Percentiles rank a stretch among this genome's conserved stretches.
Evolutionary conservation across 2,113 vertebrate species (phyloP).

Genomic region (Dryoscopus gambensis): DNA sequence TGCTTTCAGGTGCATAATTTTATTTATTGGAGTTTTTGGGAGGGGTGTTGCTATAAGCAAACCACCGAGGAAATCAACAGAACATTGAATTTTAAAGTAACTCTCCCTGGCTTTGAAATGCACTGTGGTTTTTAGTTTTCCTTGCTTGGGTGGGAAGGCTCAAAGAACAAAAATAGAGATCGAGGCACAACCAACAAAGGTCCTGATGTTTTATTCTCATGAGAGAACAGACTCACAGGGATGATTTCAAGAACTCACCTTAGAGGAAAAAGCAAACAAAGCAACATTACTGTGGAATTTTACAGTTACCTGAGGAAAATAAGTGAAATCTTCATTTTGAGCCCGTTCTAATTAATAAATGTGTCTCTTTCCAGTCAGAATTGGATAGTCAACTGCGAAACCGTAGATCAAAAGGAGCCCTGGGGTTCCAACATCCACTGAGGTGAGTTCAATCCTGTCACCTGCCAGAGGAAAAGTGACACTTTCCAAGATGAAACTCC

Average conservation of each 20-base stretch:
- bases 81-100: background rate
- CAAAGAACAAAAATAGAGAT: background rate
- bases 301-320: background rate
- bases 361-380: slow-evolving; percentile 51
- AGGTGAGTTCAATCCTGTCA: slow-evolving; percentile 61
- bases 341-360: background rate
- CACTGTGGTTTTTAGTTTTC: background rate
- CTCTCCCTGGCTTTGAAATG: background rate
- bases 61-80: background rate
- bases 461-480: background rate
- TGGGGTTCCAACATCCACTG: slow-evolving; percentile 81
- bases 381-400: background rate
- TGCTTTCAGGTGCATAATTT: background rate
- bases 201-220: background rate
- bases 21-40: background rate
- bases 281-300: background rate
- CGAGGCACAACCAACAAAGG: background rate
- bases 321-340: background rate
- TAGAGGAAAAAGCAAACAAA: background rate
- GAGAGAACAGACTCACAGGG: background rate
- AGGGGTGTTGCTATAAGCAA: background rate
- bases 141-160: background rate
- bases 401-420: slow-evolving; percentile 54
- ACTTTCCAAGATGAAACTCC: background rate
- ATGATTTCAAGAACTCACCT: background rate